Evolutionary conservation across 2,113 vertebrate genomes (phyloP), one percentile per base, ranked within the genome.

Genomic region (Forbesichthys agassizii): DNA sequence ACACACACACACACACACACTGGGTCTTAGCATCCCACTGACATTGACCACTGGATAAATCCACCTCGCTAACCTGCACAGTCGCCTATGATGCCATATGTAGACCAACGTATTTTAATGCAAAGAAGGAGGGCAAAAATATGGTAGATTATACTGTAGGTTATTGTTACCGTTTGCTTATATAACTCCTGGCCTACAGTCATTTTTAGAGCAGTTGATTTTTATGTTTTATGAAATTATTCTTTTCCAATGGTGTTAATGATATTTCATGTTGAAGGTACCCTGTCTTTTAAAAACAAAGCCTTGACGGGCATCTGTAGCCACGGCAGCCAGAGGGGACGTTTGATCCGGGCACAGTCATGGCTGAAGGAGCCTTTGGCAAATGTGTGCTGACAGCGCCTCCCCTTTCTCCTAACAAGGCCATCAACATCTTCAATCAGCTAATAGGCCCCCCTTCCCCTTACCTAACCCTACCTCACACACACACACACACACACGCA

Each of bases 11-110:
- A 16, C 84, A 73, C 79, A 79, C 87, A 87, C 80, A 14, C 76
- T 49, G 82, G 75, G 85, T 82, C 84, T 89, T 84, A 88, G 87
- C 75, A 89, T 85, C 80, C 77, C 66, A 48, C 73, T 86, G 88
- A 89, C 86, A 86, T 84, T 86, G 86, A 85, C 82, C 11, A 48
- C 57, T 27, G 12, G 52, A 57, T 80, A 78, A 84, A 77, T 76
- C 80, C 71, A 70, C 69, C 3, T 14, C 27, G 42, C 70, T 81
- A 84, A 83, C 81, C 85, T 9, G 10, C 69, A 12, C 74, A 69
- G 83, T 69, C 69, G 48, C 71, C 0, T 53, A 60, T 81, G 74
- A 80, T 42, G 36, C 36, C 36, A 42, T 42, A 42, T 42, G 36
- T 4, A 42, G 36, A 8, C 36, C 36, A 6, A 0, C 36, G 1